Evolutionary conservation across 2,113 vertebrate species (phyloP).

Genomic region (Elaphurus davidianus): DNA sequence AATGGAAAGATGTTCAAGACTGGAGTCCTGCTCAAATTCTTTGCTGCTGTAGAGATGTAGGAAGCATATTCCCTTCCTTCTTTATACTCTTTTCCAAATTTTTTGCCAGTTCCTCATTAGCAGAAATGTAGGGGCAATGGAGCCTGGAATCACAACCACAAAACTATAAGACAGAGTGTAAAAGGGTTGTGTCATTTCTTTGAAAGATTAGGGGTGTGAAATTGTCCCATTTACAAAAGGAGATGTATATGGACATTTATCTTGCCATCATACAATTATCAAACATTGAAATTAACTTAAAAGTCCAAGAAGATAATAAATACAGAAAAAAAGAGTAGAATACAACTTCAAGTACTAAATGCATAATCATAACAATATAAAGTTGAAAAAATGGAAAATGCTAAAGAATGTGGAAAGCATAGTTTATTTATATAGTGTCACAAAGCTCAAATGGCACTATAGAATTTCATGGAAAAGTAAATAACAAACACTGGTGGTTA

Average conservation of each 20-base stretch:
- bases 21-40: neutral
- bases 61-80: neutral
- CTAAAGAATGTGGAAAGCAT: neutral
- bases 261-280: neutral
- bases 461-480: neutral
- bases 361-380: neutral
- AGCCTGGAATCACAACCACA: neutral
- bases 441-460: neutral
- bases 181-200: neutral
- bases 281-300: neutral
- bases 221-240: neutral
- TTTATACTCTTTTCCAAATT: neutral
- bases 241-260: neutral
- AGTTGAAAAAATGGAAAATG: neutral
- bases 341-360: neutral
- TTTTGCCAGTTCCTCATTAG: neutral
- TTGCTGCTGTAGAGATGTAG: neutral
- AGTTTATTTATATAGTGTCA: neutral
- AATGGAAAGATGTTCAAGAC: neutral
- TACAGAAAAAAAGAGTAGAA: neutral
- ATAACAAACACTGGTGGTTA: neutral
- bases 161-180: neutral
- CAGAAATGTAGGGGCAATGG: neutral
- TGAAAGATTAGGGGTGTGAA: neutral
- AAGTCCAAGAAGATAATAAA: neutral